Conservation (phyloP, 2,113 vertebrate genomes). For the Psammodynastes pulverulentus region DNA sequence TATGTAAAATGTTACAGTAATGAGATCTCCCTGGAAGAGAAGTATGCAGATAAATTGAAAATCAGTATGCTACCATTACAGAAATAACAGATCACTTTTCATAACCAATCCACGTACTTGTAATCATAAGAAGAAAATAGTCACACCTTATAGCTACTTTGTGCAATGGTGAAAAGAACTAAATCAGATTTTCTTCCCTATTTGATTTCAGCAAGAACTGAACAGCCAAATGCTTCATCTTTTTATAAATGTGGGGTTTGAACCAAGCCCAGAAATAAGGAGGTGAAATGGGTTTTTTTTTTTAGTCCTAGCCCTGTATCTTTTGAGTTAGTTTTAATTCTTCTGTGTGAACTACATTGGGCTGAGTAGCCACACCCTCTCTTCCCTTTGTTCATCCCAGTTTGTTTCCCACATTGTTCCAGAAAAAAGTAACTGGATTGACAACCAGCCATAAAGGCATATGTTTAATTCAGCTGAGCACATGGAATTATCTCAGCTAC, state of each 20-base stretch:
- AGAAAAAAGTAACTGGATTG: neutral
- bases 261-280: neutral
- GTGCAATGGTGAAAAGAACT: neutral
- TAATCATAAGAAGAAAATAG: no score
- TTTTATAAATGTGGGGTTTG: rapidly evolving
- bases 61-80: neutral
- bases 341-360: neutral
- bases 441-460: neutral
- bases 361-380: neutral
- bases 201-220: neutral
- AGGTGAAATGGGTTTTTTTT: neutral
- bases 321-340: neutral
- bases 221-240: neutral
- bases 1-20: neutral
- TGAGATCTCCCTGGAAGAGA: neutral
- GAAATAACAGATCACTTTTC: neutral
- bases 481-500: neutral
- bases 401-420: neutral
- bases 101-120: neutral
- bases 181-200: neutral
- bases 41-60: conserved; percentile 3
- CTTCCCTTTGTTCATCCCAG: neutral
- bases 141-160: conserved; percentile 26
- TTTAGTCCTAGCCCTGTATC: neutral
- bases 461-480: neutral